A percentile compares a stretch with the other conserved stretches of the same genome.
These are phyloP conservation scores for Wasmannia auropunctata DNA, from an alignment of 1,140 invertebrate genomes.

Conservation along the genomic window DNA sequence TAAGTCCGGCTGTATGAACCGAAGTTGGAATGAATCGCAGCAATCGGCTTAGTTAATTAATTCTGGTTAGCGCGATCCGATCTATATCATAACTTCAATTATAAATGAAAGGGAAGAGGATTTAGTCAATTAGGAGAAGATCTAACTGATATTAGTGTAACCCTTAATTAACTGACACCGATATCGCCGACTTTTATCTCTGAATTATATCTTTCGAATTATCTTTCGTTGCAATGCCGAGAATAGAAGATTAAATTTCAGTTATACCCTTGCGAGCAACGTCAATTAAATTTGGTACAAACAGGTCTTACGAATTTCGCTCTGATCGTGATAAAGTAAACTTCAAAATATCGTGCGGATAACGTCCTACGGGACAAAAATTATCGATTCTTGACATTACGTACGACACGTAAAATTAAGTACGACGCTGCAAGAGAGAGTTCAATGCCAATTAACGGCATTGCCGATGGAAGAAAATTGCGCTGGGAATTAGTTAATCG, in stretches of 20 bases:
- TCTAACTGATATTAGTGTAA: constrained; percentile 11
- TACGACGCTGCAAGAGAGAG: background rate
- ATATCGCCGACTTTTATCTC: constrained; percentile 1
- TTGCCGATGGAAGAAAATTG: constrained; percentile 41
- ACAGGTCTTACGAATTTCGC: background rate
- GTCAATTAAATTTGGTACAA: background rate
- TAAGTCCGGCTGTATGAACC: constrained; percentile 7
- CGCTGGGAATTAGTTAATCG: constrained; percentile 61
- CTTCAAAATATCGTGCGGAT: background rate
- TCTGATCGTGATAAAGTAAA: background rate
- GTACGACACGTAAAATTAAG: constrained; percentile 23
- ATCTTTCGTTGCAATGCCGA: background rate
- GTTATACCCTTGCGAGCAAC: background rate
- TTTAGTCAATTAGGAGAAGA: constrained; percentile 21
- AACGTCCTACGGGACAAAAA: background rate
- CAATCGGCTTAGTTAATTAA: constrained; percentile 49
- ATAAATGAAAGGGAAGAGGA: background rate
- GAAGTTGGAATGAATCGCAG: constrained; percentile 7
- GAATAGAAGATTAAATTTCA: background rate
- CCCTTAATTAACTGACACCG: constrained; percentile 4
- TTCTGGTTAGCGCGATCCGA: constrained; percentile 13
- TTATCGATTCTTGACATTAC: background rate
- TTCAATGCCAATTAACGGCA: constrained; percentile 31
- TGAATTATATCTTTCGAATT: constrained; percentile 5
- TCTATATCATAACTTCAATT: constrained; percentile 39